Conservation (phyloP, 2,888 invertebrate genomes). For the Pollenia amentaria region DNA sequence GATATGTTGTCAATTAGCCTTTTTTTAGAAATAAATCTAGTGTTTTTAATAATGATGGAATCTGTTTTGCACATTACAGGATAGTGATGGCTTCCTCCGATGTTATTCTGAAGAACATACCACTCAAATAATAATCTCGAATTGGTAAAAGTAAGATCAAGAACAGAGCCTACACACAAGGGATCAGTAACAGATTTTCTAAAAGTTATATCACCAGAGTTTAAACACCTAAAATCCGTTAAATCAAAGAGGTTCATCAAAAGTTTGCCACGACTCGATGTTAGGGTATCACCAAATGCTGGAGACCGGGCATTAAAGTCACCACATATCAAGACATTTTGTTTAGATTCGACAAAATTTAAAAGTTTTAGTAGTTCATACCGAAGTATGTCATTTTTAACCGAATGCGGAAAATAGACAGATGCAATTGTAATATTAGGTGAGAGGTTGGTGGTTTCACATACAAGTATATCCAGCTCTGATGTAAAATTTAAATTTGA, state of each 20-base stretch:
- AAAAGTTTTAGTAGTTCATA: too few species aligned
- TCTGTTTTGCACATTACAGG: background rate
- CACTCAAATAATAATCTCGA: background rate
- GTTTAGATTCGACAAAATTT: too few species aligned
- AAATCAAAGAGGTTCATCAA: background rate
- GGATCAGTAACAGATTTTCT: background rate
- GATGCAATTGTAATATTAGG: background rate
- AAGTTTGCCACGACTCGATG: background rate
- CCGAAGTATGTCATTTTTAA: background rate
- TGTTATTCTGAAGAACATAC: background rate
- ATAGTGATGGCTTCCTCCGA: background rate
- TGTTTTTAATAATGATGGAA: background rate
- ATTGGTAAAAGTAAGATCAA: background rate
- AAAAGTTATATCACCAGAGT: background rate
- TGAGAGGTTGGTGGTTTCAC: background rate
- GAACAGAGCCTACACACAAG: background rate
- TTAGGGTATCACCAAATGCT: background rate
- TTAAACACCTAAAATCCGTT: background rate
- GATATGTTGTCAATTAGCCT: background rate
- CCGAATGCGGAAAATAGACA: background rate
- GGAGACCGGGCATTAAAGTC: background rate
- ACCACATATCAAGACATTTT: too few species aligned
- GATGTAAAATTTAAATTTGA: background rate
- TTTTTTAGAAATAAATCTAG: background rate
- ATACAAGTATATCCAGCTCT: background rate